A percentile compares a stretch with the other conserved stretches of the same genome.
Evolutionary conservation across 2,888 invertebrate genomes (phyloP).

Genomic region (Ommatoiulus sabulosus): DNA sequence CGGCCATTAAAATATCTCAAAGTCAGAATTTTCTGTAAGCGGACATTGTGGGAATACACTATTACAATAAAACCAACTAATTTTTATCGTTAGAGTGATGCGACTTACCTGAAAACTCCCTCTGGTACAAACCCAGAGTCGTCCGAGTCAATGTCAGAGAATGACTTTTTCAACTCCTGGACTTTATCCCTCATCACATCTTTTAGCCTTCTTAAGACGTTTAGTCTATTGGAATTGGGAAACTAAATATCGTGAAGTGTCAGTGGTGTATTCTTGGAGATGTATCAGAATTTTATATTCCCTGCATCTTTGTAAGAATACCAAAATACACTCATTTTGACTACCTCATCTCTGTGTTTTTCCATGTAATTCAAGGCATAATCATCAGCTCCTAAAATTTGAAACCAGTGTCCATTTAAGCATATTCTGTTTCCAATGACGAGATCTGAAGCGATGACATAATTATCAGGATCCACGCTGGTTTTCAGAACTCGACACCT

Average conservation of each 20-base stretch:
- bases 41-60: no score
- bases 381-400: conserved; percentile 84
- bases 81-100: no score
- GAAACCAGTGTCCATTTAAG: conserved; percentile 82
- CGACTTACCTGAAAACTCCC: conserved; percentile 31
- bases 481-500: conserved; percentile 73
- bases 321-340: conserved; percentile 33
- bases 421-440: conserved; percentile 84
- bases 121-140: conserved; percentile 40
- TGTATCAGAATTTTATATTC: not conserved
- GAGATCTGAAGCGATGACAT: conserved; percentile 81
- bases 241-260: conserved; percentile 24
- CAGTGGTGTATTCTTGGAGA: not conserved
- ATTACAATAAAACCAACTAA: no score
- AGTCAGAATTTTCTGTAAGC: no score
- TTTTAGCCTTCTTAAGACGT: conserved; percentile 48
- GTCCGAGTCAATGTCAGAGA: conserved; percentile 42
- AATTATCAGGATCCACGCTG: conserved; percentile 79
- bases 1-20: no score
- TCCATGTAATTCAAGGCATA: conserved; percentile 91
- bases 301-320: not conserved
- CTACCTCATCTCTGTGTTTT: conserved; percentile 78
- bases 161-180: conserved; percentile 37
- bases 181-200: not conserved
- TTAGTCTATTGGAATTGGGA: conserved; percentile 14